A percentile compares a stretch with the other conserved stretches of the same genome.
These are phyloP conservation scores for Spinibarbus caldwelli DNA, from an alignment of 2,797 vertebrate genomes.

Conservation along the genomic window DNA sequence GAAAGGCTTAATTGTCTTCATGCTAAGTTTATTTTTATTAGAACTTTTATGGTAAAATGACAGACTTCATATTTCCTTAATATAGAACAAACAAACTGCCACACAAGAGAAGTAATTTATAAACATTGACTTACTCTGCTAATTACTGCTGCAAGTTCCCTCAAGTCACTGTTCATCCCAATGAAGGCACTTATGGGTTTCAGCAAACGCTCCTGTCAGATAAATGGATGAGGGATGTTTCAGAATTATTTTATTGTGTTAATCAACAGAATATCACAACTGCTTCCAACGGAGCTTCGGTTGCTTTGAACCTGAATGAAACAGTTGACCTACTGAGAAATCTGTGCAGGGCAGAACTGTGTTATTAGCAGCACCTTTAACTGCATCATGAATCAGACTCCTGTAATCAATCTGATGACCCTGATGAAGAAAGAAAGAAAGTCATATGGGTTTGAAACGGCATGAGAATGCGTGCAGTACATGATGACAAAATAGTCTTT, in stretches of 20 bases:
- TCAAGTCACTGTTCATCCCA: constrained; percentile 88
- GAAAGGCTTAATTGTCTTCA: not conserved
- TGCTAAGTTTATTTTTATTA: not conserved
- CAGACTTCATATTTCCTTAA: not conserved
- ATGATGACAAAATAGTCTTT: not conserved
- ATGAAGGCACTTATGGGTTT: constrained; percentile 90
- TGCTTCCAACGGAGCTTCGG: not conserved
- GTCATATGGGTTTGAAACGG: not conserved
- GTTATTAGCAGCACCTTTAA: constrained; percentile 77
- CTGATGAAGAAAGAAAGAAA: constrained; percentile 48
- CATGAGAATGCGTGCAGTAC: not conserved
- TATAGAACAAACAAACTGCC: not conserved
- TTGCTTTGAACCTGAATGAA: not conserved
- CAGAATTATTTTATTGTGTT: not conserved
- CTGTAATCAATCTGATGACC: constrained; percentile 80
- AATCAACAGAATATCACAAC: too few relatives aligned
- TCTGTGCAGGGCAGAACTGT: constrained; percentile 75
- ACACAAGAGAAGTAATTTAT: not conserved
- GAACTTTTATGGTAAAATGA: not conserved
- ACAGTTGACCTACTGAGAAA: constrained; percentile 78
- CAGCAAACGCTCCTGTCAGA: constrained; percentile 85
- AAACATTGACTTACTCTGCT: constrained; percentile 82
- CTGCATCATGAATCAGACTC: constrained; percentile 75
- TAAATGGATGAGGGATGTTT: not conserved
- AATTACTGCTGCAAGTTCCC: constrained; percentile 86